Base-by-base conservation (phyloP, 2,888 invertebrate genomes). In the Trichacis sp. region DNA sequence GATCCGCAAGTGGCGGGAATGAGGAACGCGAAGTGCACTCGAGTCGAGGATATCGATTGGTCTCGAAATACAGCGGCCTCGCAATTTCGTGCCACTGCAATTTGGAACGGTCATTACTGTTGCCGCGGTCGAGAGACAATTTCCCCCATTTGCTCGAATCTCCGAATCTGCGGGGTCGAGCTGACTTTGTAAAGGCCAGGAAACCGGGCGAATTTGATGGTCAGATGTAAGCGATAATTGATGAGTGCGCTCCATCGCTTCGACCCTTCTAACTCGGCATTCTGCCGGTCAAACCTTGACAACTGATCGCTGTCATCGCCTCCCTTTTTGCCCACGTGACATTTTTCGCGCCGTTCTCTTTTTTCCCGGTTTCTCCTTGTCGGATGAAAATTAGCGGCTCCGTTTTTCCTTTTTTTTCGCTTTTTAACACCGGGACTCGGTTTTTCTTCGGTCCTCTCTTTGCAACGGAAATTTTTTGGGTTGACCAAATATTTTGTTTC, bases 161-260 rank as follows among this genome's bases (percentile, higher is more conserved):
- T 62, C 49, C 42, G 56, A 60, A 55, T 51, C 52, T 52, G 49
- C 42, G 43, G 57, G 12, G 53, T 43, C 24, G 62, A 49, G 36
- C 54, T 19, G 54, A 54, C 57, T 63, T 50, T 51, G 55, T 54
- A 63, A 53, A 62, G 65, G 54, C 46, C 45, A 55, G 53, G 53
- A 62, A 62, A 48, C 50, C 50, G 50, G 40, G 62, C 64, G 47
- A 65, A 65, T 63, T 63, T 55, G 59, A 66, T 42, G 60, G 57
- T 58, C 59, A 57, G 64, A 76, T 75, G 73, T 77, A 74, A 77
- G 76, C 72, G 75, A 78, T 80, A 79, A 80, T 79, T 80, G 78
- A 80, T 79, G 79, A 79, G 70, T 69, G 72, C 71, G 75, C 72
- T 73, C 74, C 75, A 76, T 77, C 73, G 74, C 73, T 72, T n/a